These are phyloP conservation scores for Macropus fuliginosus DNA, from an alignment of 2,797 vertebrate genomes.

Conservation along the genomic window DNA sequence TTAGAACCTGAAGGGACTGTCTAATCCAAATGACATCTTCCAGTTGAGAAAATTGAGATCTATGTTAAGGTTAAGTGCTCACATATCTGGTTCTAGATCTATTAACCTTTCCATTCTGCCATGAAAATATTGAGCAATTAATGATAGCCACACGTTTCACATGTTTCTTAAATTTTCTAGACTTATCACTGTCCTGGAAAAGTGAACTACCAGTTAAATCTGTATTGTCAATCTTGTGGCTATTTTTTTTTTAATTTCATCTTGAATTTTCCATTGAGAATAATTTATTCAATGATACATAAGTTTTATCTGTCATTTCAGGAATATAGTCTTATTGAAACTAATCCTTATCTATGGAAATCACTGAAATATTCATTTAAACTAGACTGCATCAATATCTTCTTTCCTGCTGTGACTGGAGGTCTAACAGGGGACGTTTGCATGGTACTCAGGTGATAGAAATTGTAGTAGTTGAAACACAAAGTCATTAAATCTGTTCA, in stretches of 20 bases:
- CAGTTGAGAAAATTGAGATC: neutral
- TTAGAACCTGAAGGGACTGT: neutral
- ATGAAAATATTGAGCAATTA: neutral
- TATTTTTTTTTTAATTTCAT: neutral
- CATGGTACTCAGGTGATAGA: slow-evolving; percentile 35
- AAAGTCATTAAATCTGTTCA: slow-evolving; percentile 50
- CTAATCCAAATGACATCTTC: neutral
- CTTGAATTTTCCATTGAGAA: slow-evolving; percentile 45
- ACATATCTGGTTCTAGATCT: neutral
- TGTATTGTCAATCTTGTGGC: neutral
- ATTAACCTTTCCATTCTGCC: neutral
- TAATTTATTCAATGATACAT: neutral
- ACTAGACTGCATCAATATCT: slow-evolving; percentile 49
- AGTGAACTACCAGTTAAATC: neutral
- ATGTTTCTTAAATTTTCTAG: neutral
- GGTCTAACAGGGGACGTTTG: slow-evolving; percentile 53
- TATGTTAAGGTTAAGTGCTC: neutral
- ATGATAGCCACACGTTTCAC: neutral
- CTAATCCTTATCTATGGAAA: slow-evolving; percentile 43
- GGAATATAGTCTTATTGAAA: neutral
- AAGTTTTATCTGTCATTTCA: slow-evolving; percentile 52
- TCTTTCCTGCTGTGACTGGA: slow-evolving; percentile 39
- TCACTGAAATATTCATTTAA: slow-evolving; percentile 66
- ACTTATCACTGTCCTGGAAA: neutral
- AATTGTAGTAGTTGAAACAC: slow-evolving; percentile 46